Percentiles rank a stretch among this genome's conserved stretches.
Evolutionary conservation across 2,113 vertebrate species (phyloP).

Genomic region (Thunnus thynnus): DNA sequence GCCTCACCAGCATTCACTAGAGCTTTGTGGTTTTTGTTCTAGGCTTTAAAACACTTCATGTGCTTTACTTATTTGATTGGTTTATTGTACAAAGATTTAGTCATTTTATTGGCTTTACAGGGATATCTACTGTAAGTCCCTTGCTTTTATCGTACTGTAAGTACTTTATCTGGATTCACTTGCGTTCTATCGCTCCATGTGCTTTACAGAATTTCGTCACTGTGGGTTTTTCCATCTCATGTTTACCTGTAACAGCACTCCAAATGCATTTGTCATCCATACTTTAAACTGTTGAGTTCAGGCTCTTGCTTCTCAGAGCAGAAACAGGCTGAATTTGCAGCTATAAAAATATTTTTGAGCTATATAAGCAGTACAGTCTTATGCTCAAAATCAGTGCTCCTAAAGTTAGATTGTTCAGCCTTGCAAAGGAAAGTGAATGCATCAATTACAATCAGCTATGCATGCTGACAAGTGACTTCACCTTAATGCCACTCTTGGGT

Average conservation of each 20-base stretch:
- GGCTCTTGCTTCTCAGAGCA: not conserved
- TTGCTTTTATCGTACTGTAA: conserved; percentile 5
- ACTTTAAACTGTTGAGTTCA: conserved; percentile 6
- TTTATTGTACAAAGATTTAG: not conserved
- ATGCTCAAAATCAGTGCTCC: not conserved
- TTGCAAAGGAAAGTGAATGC: not conserved
- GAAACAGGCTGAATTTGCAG: conserved; percentile 9
- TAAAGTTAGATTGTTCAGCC: not conserved
- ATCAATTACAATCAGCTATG: not conserved
- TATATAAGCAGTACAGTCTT: not conserved
- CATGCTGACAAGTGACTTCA: not conserved
- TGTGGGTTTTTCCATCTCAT: conserved; percentile 10
- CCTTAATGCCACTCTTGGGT: not conserved
- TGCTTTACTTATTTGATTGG: conserved; percentile 32
- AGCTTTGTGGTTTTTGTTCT: conserved; percentile 16
- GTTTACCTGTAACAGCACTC: conserved; percentile 19
- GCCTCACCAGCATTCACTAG: conserved; percentile 23
- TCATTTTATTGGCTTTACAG: not conserved
- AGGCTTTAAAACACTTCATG: not conserved
- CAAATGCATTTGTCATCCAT: conserved; percentile 5
- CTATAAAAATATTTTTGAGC: not conserved
- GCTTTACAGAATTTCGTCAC: conserved; percentile 31
- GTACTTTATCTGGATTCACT: conserved; percentile 25
- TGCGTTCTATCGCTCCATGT: conserved; percentile 19
- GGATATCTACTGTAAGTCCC: not conserved